These are phyloP conservation scores for Halichoeres trimaculatus DNA, from an alignment of 2,113 vertebrate genomes.

Conservation along the genomic window DNA sequence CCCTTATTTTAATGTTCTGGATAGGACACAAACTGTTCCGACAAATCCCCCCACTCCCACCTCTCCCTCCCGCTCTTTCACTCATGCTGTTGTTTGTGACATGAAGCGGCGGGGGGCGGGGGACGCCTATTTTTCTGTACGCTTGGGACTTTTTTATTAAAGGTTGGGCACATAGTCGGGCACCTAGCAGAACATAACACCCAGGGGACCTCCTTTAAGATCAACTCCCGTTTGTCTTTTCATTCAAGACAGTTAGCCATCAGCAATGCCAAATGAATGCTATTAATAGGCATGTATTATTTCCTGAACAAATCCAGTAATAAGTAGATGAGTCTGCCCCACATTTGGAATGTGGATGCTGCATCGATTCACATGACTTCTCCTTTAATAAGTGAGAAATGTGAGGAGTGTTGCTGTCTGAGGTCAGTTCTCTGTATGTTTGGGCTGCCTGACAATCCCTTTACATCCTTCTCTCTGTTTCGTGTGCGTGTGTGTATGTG, in stretches of 20 bases:
- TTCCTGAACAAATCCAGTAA: slow-evolving; percentile 39
- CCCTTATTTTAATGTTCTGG: slow-evolving; percentile 66
- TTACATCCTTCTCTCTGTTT: slow-evolving; percentile 37
- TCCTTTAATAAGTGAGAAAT: slow-evolving; percentile 44
- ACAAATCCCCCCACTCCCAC: slow-evolving; percentile 23
- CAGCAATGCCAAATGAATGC: slow-evolving; percentile 64
- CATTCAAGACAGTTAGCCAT: slow-evolving; percentile 58
- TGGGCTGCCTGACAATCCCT: slow-evolving; percentile 72
- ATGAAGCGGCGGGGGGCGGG: slow-evolving; percentile 7
- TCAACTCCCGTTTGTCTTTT: slow-evolving; percentile 51
- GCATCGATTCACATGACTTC: slow-evolving; percentile 34
- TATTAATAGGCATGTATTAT: slow-evolving; percentile 35
- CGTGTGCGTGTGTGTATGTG: slow-evolving; percentile 6
- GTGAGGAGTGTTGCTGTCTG: slow-evolving; percentile 39
- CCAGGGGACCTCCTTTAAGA: slow-evolving; percentile 46
- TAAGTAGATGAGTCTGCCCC: slow-evolving; percentile 21
- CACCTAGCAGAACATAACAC: slow-evolving; percentile 62
- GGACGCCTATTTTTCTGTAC: slow-evolving; percentile 54
- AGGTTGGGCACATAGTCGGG: slow-evolving; percentile 50
- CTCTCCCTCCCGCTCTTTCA: slow-evolving; percentile 25
- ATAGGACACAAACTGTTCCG: slow-evolving; percentile 59
- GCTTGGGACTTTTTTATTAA: slow-evolving; percentile 46
- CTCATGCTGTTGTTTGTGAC: slow-evolving; percentile 55
- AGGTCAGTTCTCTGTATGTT: slow-evolving; percentile 61
- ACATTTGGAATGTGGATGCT: slow-evolving; percentile 42